Conservation (phyloP, 2,888 invertebrate species). For the Psylliodes chrysocephalus region DNA sequence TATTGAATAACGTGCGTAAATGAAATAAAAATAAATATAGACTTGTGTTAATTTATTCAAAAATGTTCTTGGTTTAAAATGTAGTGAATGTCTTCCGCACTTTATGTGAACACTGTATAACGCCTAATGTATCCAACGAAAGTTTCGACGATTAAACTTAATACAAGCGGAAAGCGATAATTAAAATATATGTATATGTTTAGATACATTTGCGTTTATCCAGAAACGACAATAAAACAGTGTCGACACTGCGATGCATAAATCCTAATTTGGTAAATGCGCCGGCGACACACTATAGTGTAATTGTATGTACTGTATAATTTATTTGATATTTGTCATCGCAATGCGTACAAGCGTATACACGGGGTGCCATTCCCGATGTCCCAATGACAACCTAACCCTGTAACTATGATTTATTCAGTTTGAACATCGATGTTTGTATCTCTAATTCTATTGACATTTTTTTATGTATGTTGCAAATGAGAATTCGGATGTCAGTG, state of each 20-base stretch:
- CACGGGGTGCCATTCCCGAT: too few relatives aligned
- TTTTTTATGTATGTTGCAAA: not conserved
- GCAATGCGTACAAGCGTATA: conserved; percentile 28
- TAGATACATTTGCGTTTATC: conserved; percentile 25
- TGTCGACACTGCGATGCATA: conserved; percentile 29
- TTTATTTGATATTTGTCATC: conserved; percentile 44
- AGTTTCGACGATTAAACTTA: too few relatives aligned
- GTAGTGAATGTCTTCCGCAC: too few relatives aligned
- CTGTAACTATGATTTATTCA: conserved; percentile 25
- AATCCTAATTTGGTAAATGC: conserved; percentile 39
- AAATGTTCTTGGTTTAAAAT: too few relatives aligned
- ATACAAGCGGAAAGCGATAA: conserved; percentile 20
- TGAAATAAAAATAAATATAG: too few relatives aligned
- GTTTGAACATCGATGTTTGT: not conserved
- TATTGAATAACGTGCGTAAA: too few relatives aligned
- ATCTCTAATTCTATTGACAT: not conserved
- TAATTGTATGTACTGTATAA: conserved; percentile 39
- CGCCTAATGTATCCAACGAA: too few relatives aligned
- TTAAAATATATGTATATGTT: conserved; percentile 26
- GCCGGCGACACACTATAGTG: conserved; percentile 32
- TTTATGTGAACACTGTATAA: too few relatives aligned
- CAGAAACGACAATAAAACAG: conserved; percentile 26
- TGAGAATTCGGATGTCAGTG: too few relatives aligned
- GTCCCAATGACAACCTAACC: conserved; percentile 8
- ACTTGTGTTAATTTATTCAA: too few relatives aligned